Evolutionary conservation across 2,888 invertebrate species (phyloP), one percentile per base, ranked within the genome.

Genomic region (Phalera bucephala): DNA sequence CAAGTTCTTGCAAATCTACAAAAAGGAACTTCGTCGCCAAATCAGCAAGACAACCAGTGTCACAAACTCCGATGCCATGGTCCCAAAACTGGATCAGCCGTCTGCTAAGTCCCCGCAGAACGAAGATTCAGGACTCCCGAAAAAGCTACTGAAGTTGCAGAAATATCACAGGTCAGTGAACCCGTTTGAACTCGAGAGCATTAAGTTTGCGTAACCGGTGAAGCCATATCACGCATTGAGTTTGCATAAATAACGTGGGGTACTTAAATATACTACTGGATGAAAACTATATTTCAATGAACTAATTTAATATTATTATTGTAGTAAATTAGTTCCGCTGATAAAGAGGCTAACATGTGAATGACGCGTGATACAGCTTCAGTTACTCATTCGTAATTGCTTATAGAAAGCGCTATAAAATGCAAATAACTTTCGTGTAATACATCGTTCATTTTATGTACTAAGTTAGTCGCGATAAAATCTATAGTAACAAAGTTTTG

Each of bases 41-140:
- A 92, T 92, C 52, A 92, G 91, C 74, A 92, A 92, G 75, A 92
- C 92, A 0, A 90, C 91, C 10, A 91, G 91, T 64, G 91, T 91
- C 29, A 90, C 91, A 8, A 92, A 92, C 66, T 92, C 91, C 33
- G 92, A 92, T 63, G 90, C 91, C 12, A 91, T 92, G 81, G 84
- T 85, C 8, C 86, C 91, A 0, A 80, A 91, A 35, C 75, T 90
- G 31, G 89, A 90, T 45, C 87, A 85, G 51, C 59, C 76, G 8
- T 60, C 69, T 8, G 63, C 66, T 34, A 81, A 79, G 46, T 57
- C 70, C 8, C 72, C 70, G 6, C 76, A 74, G 46, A 72, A 45
- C 33, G 90, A 91, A 19, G 90, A 91, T 40, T 53, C 65, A 20
- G 78, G 73, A 40, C 56, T 70, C n/a, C 80, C 83, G 3, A 89